Evolutionary conservation across 30 jellyfish, hydroid and myxozoan species (phyloP), one percentile per base, ranked within the genome.

Genomic region (Nemopilema nomurai): DNA sequence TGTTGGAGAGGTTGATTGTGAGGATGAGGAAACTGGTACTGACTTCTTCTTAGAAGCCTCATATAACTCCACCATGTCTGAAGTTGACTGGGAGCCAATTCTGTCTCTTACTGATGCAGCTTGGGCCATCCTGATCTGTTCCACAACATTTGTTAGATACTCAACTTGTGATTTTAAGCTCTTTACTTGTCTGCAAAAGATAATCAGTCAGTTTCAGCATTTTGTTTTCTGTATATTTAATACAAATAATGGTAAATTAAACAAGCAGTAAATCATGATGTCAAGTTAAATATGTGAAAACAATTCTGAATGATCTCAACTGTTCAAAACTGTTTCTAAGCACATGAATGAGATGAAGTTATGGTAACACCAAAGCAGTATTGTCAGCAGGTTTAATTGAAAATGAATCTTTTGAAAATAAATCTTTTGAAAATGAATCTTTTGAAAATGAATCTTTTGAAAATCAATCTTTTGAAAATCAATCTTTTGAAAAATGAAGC

Each of bases 131-230:
- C 97, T 71, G 23, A 95, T 62, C 64, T 95, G 97, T 68, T 95
- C 99, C 67, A 95, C 91, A 23, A 67, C 51, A 20, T 86, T 94
- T 57, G 94, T 69, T 30, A 95, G 89, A 63, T 85, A 85, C 57
- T 95, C 98, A 51, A 95, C 90, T 51, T 90, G 97, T 1, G 87
- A 51, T 30, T 93, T 78, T 51, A 95, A 53, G 74, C 90, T 90
- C 17, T 41, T 74, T 29, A 95, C 69, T 33, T 85, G 90, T 57
- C 93, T 87, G 73, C 87, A 83, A 72, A 88, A 41, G 24, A 65
- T 76, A 6, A 41, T 13, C 13, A 41, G 6, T 3, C 57, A 41
- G 13, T 41, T 6, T 41, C 25, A 77, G 6, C 1, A 49, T 20
- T 28, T n/a, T n/a, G n/a, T 6, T 23, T 69, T 69, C 18, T 7